phyloP scores from a whole-genome alignment of 2,888 invertebrate species.

The Athalia circularis region DNA sequence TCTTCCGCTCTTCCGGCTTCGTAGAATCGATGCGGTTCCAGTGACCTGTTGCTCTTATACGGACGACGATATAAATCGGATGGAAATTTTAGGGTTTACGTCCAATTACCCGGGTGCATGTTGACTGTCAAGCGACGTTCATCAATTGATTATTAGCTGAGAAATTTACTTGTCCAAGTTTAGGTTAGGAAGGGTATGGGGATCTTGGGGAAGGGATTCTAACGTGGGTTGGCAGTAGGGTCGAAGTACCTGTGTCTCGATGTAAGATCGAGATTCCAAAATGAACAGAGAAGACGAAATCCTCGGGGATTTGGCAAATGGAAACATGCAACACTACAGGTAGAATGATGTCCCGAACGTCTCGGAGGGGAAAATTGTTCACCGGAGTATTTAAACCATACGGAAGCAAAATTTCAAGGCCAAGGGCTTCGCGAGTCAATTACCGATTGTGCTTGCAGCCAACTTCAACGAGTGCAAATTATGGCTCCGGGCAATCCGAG shows the following conservation, averaged over 20 bases:
- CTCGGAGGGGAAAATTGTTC: too few species aligned
- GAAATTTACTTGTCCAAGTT: not conserved
- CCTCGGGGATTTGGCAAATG: not conserved
- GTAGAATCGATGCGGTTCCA: not conserved
- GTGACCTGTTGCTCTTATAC: constrained; percentile 9
- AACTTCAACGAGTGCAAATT: too few species aligned
- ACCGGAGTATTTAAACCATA: not conserved
- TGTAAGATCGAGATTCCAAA: not conserved
- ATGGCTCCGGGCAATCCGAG: too few species aligned
- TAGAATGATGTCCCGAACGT: too few species aligned
- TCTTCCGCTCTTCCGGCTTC: too few species aligned
- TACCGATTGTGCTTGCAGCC: too few species aligned
- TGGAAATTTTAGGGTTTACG: not conserved
- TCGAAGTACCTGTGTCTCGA: not conserved
- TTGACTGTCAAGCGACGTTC: constrained; percentile 11
- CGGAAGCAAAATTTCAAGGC: constrained; percentile 9
- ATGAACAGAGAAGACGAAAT: not conserved
- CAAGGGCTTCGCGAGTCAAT: constrained; percentile 11
- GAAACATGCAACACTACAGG: too few species aligned
- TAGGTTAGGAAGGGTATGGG: not conserved
- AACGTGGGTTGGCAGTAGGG: constrained; percentile 19
- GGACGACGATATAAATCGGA: not conserved
- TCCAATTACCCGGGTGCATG: not conserved
- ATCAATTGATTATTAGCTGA: constrained; percentile 11
- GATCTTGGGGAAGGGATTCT: not conserved